A percentile compares a stretch with the other conserved stretches of the same genome.
Evolutionary conservation across 2,113 vertebrate species (phyloP).

Genomic region (Uria aalge): DNA sequence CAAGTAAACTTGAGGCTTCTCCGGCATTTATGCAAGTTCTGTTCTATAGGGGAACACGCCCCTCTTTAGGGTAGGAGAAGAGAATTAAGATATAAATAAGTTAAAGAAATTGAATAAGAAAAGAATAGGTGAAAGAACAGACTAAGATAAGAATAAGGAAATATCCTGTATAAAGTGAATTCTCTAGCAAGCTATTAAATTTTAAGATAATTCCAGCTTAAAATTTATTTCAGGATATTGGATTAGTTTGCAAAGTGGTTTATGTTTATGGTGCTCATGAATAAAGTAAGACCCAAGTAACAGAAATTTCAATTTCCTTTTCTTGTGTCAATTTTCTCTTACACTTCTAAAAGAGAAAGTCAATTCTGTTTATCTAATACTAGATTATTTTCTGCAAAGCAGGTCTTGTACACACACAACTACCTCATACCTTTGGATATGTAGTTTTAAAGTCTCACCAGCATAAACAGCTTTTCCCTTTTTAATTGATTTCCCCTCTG

Average conservation of each 20-base stretch:
- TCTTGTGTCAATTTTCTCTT: not conserved
- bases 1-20: not conserved
- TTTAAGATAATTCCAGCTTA: not conserved
- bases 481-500: not conserved
- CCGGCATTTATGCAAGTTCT: not conserved
- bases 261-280: not conserved
- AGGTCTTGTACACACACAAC: not conserved
- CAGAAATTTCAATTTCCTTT: not conserved
- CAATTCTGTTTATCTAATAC: not conserved
- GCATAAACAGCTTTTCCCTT: not conserved
- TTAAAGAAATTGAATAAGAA: not conserved
- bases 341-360: not conserved
- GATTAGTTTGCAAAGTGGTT: not conserved
- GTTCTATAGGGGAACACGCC: not conserved
- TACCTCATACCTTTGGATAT: not conserved
- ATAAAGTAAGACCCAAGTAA: not conserved
- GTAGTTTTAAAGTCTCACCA: not conserved
- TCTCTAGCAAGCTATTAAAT: not conserved
- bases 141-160: not conserved
- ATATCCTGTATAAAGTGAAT: not conserved
- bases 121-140: not conserved
- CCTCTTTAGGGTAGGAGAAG: not conserved
- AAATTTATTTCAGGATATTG: not conserved
- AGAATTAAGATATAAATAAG: not conserved
- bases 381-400: not conserved